Base-by-base conservation (phyloP, 2,797 vertebrate genomes). In the Phalloptychus januarius region DNA sequence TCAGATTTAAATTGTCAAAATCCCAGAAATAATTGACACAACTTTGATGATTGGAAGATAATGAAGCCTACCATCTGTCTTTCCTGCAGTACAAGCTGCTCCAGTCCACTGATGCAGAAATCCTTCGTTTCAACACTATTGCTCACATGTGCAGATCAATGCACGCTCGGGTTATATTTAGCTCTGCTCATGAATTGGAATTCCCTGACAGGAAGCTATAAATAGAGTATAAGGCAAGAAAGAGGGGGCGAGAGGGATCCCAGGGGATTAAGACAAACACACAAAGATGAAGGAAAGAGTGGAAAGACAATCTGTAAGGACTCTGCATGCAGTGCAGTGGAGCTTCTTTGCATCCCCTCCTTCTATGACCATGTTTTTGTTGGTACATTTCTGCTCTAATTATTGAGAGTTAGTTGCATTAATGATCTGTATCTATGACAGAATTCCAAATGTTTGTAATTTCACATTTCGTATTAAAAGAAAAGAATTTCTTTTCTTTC, bases 181-280 rank as follows among this genome's bases (percentile, higher is more conserved):
- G 86, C 84, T 28, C 72, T 20, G 77, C 88, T 86, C 72, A 33
- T 76, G 89, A 79, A 89, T 93, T 88, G 94, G 94, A 93, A 95
- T 94, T 95, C 91, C 94, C 92, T 89, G 89, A 80, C 89, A 93
- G 77, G 40, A 73, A 76, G 88, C 92, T 95, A 94, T 91, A 94
- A 94, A 95, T 95, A 94, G 93, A 91, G 45, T 0, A 75, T 65
- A 72, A 71, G 84, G 76, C 58, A 79, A 90, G 74, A 76, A 77
- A 86, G 83, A 42, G 87, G 83, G 89, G 85, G 84, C 1, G 74
- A 78, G 86, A 77, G 75, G 42, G 74, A 87, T 83, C 90, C 88
- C 85, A 38, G 8, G 83, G 87, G 87, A 89, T 90, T 89, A 83
- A 83, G 78, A 77, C 42, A 1, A 76, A 78, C 46, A 71, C 77